phyloP scores from a whole-genome alignment of 2,888 invertebrate species.

The Erannis defoliaria region DNA sequence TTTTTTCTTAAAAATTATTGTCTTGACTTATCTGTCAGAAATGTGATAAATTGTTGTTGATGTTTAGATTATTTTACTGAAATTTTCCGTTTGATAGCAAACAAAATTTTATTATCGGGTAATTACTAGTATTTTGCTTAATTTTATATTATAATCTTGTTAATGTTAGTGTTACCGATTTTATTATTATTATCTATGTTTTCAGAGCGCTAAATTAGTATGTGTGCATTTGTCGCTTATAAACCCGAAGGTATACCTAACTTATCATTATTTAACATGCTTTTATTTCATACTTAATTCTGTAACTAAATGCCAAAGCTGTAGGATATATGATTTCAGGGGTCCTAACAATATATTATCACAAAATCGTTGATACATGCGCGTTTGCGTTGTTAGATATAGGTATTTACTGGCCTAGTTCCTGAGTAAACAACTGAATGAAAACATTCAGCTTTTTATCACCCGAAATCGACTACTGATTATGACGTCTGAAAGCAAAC shows the following conservation, averaged over 20 bases:
- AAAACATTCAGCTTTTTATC: too few species aligned
- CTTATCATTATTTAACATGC: background rate
- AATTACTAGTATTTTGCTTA: background rate
- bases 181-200: background rate
- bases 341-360: too few species aligned
- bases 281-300: background rate
- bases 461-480: too few species aligned
- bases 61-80: background rate
- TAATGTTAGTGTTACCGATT: background rate
- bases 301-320: too few species aligned
- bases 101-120: background rate
- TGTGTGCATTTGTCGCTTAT: slow-evolving; percentile 46
- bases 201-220: slow-evolving; percentile 35
- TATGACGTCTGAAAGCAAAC: too few species aligned
- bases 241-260: slow-evolving; percentile 53
- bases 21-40: background rate
- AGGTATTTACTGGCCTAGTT: too few species aligned
- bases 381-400: too few species aligned
- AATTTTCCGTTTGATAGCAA: background rate
- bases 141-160: background rate
- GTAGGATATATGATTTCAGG: too few species aligned
- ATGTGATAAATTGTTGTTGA: background rate
- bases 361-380: too few species aligned
- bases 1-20: background rate
- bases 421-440: too few species aligned